These are phyloP conservation scores for Takifugu ocellatus DNA, from an alignment of 2,797 vertebrate genomes.

Conservation along the genomic window DNA sequence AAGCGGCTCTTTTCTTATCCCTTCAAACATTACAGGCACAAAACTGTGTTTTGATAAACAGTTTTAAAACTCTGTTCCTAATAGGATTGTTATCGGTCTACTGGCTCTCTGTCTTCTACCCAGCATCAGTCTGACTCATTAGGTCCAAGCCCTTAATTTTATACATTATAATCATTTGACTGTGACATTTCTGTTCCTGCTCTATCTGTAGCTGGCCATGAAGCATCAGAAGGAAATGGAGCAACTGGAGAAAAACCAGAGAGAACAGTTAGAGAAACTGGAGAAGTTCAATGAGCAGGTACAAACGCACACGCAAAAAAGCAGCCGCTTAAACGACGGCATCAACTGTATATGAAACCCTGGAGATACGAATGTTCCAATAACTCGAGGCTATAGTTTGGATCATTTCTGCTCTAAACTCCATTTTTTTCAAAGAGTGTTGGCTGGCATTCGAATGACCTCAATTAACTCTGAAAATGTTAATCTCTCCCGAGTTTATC, in stretches of 20 bases:
- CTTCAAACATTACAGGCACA: too few relatives aligned
- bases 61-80: too few relatives aligned
- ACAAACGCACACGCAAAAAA: slow-evolving; percentile 20
- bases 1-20: too few relatives aligned
- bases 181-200: background rate
- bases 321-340: background rate
- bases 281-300: slow-evolving; percentile 99
- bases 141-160: too few relatives aligned
- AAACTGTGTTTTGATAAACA: too few relatives aligned
- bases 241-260: slow-evolving; percentile 92
- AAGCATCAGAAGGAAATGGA: slow-evolving; percentile 99
- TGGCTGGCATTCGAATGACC: slow-evolving; percentile 4
- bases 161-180: too few relatives aligned
- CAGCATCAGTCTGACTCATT: too few relatives aligned
- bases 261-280: slow-evolving; percentile 92
- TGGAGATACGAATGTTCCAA: background rate
- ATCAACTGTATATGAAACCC: slow-evolving; percentile 7
- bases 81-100: too few relatives aligned
- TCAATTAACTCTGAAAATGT: background rate
- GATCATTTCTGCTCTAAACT: slow-evolving; percentile 14
- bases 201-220: slow-evolving; percentile 86
- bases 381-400: slow-evolving; percentile 11
- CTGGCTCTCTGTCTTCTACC: too few relatives aligned
- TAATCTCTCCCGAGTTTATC: background rate
- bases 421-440: slow-evolving; percentile 11